Base-by-base conservation (phyloP, 2,113 vertebrate genomes). In the Passer montanus region DNA sequence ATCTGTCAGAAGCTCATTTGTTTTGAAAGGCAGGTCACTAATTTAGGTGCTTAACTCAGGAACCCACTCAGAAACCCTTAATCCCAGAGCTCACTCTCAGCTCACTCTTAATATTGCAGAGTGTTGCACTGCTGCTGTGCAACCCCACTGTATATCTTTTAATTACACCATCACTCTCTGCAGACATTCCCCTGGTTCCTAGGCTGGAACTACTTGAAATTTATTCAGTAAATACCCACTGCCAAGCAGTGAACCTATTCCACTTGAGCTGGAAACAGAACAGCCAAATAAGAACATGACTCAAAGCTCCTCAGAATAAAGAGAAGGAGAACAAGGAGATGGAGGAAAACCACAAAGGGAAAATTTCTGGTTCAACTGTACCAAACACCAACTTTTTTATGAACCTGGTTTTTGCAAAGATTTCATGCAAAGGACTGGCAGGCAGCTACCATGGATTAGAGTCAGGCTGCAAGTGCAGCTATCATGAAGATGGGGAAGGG, bases 101-200 rank as follows among this genome's bases (percentile, higher is more conserved):
- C 31, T 41, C 35, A 31, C 52, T 67, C 44, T 75, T 18, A 55
- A 52, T 59, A 52, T 13, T 44, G 75, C 55, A 72, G 64, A 39
- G 39, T 18, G 88, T 33, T 83, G 63, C 43, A n/a, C 59, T 68
- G 68, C 79, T 74, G 58, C 75, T 67, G 20, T 52, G 88, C 59
- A 74, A 26, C 5, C 22, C 15, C 59, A 41, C 53, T 62, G 72
- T 15, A 67, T 9, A 33, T 49, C 60, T 81, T 74, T 84, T 84
- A 70, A 94, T 94, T 67, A 77, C 52, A n/a, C 43, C 72, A 84
- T 89, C 76, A n/a, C 41, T 94, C 75, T 90, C 90, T 92, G 64
- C 59, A 95, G 72, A 75, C 83, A 64, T 66, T 84, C 44, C 76
- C 79, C 56, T 75, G 76, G n/a, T 41, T 94, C 86, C 74, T 59